These are phyloP conservation scores for Bovichtus diacanthus DNA, from an alignment of 2,797 vertebrate genomes.

Conservation along the genomic window DNA sequence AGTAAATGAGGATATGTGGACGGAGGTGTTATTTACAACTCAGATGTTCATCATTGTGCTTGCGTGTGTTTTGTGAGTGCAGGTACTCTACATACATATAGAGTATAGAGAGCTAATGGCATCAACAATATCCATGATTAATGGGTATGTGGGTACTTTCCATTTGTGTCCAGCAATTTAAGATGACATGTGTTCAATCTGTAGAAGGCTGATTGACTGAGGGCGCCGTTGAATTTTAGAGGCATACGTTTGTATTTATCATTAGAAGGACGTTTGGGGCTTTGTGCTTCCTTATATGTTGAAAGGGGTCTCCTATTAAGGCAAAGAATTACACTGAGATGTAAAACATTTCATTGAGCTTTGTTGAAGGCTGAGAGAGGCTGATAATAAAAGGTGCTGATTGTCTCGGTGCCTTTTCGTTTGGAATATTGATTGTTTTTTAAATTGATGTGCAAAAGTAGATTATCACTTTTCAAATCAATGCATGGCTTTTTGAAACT, in stretches of 20 bases:
- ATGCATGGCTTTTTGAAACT: constrained; percentile 5
- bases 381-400: constrained; percentile 31
- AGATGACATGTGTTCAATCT: constrained; percentile 3
- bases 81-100: neutral
- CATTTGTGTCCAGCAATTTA: constrained; percentile 10
- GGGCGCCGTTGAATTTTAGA: neutral
- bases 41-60: constrained; percentile 5
- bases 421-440: constrained; percentile 46
- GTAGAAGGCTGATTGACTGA: neutral
- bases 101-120: neutral
- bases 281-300: constrained; percentile 8
- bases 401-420: constrained; percentile 24
- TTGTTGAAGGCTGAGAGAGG: constrained; percentile 8
- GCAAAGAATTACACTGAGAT: constrained; percentile 27
- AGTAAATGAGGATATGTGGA: constrained; percentile 36
- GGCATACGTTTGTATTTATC: neutral
- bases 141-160: constrained; percentile 1
- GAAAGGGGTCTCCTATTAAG: neutral
- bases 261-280: neutral
- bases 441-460: constrained; percentile 40
- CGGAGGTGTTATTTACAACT: constrained; percentile 15
- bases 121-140: neutral
- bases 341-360: constrained; percentile 34
- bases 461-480: constrained; percentile 46
- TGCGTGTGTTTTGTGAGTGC: neutral